These are phyloP conservation scores for Benthochromis sp. DNA, from an alignment of 2,113 vertebrate genomes.

Conservation along the genomic window DNA sequence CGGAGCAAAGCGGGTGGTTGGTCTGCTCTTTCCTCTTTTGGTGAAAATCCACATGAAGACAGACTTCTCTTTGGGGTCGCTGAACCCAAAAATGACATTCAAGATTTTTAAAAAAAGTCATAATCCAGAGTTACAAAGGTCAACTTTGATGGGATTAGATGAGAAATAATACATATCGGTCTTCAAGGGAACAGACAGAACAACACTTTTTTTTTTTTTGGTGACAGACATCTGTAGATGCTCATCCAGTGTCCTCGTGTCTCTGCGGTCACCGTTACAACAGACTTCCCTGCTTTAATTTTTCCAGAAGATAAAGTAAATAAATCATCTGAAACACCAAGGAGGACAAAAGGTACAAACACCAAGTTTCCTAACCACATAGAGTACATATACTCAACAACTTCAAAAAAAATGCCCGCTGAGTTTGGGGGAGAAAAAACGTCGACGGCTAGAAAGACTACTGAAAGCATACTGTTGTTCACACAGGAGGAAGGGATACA, in stretches of 20 bases:
- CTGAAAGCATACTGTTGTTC: constrained; percentile 63
- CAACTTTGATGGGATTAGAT: constrained; percentile 12
- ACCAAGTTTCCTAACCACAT: constrained; percentile 66
- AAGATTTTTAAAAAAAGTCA: constrained; percentile 15
- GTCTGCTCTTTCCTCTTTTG: background rate
- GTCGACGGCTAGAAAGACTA: constrained; percentile 66
- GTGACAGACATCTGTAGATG: constrained; percentile 14
- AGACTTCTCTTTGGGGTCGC: background rate
- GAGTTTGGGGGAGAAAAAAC: constrained; percentile 56
- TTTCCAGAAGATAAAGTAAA: constrained; percentile 36
- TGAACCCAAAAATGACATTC: constrained; percentile 5
- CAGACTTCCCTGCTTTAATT: constrained; percentile 35
- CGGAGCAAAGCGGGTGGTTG: background rate
- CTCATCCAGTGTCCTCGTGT: constrained; percentile 9
- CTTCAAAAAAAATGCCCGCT: constrained; percentile 47
- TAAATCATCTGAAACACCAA: constrained; percentile 55
- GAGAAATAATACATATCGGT: background rate
- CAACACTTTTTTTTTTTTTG: background rate
- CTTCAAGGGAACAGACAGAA: background rate
- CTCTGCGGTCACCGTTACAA: constrained; percentile 25
- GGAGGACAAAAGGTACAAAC: constrained; percentile 71
- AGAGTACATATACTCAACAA: constrained; percentile 67
- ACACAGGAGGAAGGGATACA: constrained; percentile 62
- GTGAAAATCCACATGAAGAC: background rate
- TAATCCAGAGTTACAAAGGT: constrained; percentile 13